phyloP scores from a whole-genome alignment of 2,888 invertebrate species.

The Polyommatus icarus region DNA sequence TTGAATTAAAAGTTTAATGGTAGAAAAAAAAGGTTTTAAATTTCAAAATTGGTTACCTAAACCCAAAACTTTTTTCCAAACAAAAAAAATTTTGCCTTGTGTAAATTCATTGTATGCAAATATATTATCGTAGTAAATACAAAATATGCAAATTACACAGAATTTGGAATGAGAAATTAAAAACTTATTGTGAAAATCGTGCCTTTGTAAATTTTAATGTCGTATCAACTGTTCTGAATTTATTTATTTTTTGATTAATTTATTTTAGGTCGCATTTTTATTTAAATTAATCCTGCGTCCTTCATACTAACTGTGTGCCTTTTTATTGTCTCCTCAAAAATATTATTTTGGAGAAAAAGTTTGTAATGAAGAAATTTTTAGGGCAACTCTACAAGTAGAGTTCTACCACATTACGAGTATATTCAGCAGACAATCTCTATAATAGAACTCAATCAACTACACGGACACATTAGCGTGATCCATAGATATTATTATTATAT shows the following conservation, averaged over 20 bases:
- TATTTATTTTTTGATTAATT: neutral
- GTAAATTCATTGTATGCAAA: constrained; percentile 12
- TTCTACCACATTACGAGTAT: no score
- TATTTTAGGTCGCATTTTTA: neutral
- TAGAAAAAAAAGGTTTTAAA: neutral
- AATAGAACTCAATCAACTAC: no score
- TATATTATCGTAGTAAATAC: neutral
- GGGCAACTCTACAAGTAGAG: no score
- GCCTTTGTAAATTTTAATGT: neutral
- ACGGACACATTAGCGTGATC: no score
- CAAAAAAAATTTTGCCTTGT: neutral
- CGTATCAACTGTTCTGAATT: neutral
- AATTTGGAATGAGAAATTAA: neutral
- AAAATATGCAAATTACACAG: neutral
- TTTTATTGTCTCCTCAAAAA: no score
- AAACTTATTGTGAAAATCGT: neutral
- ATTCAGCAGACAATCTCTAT: no score
- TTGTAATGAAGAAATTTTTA: no score
- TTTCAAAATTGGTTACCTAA: neutral
- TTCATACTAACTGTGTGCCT: neutral
- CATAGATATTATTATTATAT: no score
- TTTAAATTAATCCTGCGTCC: neutral
- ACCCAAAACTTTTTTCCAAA: neutral
- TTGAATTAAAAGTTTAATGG: neutral
- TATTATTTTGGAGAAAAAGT: no score